Base-by-base conservation (phyloP, 2,113 vertebrate species). In the Boleophthalmus pectinirostris region DNA sequence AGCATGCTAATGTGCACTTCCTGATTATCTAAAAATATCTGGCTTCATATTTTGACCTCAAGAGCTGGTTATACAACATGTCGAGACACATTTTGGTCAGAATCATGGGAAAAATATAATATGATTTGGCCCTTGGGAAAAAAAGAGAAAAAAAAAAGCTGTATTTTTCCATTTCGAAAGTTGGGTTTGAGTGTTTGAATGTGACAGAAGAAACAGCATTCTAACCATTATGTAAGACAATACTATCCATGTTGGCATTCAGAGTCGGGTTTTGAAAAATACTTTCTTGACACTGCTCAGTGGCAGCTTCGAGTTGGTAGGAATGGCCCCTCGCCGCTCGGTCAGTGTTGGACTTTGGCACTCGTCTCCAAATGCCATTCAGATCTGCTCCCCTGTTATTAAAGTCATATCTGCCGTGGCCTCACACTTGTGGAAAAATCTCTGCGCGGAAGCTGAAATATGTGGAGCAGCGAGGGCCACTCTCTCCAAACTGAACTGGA, bases 401-500 rank as follows among this genome's bases (percentile, higher is more conserved):
- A 86, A 75, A 78, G 82, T 23, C 72, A 71, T 75, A 51, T 71
- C 74, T 71, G 57, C 70, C 86, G 80, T 78, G 87, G 80, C 73
- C 18, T 11, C 77, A 77, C 75, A 53, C 75, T 73, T 56, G 73
- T 84, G 83, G 89, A 90, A 85, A 89, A 74, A 71, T 69, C 75
- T 76, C 15, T 65, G 82, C 82, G 83, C 73, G 78, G 86, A 89
- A 87, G 82, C 54, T 66, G 58, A 66, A 66, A 74, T 35, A 12
- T 82, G 68, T 82, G 69, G 74, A 78, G 81, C 35, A 51, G 68
- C 66, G 47, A 45, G 69, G 63, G 72, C 73, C 14, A 70, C 80
- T 76, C 18, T 86, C 84, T 87, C 73, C 69, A 45, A 66, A 66
- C 71, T 73, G 66, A 77, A 82, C 79, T 88, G 89, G 87, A 90